A percentile compares a stretch with the other conserved stretches of the same genome.
These are phyloP conservation scores for Chrysotoxum bicinctum DNA, from an alignment of 2,888 invertebrate species.

Conservation along the genomic window DNA sequence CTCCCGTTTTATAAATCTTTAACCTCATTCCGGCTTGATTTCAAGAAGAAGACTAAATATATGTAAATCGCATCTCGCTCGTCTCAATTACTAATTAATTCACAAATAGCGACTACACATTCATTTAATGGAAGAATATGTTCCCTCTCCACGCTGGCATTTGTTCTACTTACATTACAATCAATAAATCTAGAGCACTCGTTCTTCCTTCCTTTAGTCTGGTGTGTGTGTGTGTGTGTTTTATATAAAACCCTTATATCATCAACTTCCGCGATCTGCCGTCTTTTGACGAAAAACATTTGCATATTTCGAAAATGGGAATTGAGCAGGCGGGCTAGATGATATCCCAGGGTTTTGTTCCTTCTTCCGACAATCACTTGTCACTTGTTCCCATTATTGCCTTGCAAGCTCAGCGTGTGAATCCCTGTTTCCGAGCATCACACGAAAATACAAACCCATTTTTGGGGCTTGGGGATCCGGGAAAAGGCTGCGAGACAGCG, in stretches of 20 bases:
- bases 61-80: conserved; percentile 24
- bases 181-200: conserved; percentile 65
- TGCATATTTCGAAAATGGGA: conserved; percentile 60
- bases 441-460: conserved; percentile 24
- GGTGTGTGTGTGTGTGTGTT: not conserved
- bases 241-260: conserved; percentile 43
- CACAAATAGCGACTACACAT: conserved; percentile 36
- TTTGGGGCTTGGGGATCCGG: not conserved
- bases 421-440: conserved; percentile 10
- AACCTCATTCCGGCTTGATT: conserved; percentile 7
- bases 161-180: conserved; percentile 63
- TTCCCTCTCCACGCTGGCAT: not conserved
- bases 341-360: conserved; percentile 21
- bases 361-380: conserved; percentile 58
- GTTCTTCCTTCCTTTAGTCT: not conserved
- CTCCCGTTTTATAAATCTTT: not conserved
- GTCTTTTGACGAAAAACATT: conserved; percentile 44
- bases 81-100: conserved; percentile 54
- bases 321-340: conserved; percentile 29
- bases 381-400: conserved; percentile 71
- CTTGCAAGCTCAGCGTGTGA: conserved; percentile 51
- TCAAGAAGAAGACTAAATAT: not conserved
- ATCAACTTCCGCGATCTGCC: conserved; percentile 61
- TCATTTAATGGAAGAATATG: conserved; percentile 22
- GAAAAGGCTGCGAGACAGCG: conserved; percentile 2